Base-by-base conservation (phyloP, 2,113 vertebrate species). In the Orcinus orca region DNA sequence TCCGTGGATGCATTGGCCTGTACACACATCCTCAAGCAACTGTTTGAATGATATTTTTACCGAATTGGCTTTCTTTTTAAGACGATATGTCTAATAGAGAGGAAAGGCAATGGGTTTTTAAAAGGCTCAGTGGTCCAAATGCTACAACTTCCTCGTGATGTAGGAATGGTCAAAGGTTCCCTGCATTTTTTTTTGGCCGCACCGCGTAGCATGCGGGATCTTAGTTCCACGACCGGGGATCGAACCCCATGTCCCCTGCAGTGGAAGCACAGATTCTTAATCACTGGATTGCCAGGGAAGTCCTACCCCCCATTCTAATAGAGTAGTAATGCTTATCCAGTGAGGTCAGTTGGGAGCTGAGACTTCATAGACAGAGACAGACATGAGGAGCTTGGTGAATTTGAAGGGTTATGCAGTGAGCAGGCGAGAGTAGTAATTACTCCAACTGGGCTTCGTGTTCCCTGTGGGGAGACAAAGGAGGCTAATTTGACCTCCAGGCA, bases 151-250 rank as follows among this genome's bases (percentile, higher is more conserved):
- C 0, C 50, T 29, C 2, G 2, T 2, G 12, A 2, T 14, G 23
- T 9, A 4, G 33, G 1, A 1, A 0, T 23, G 26, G 20, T 15
- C 33, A 11, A 12, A 55, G 11, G 0, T 1, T n/a, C 15, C 65
- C 10, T 20, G 17, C 55, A 58, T 58, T 58, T 8, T 18, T 55
- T 65, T 65, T 31, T 58, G 2, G 1, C 20, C 55, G 20, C 55
- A 58, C 55, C 55, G 20, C 18, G 2, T 1, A 21, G 20, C 55
- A 58, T 58, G 55, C 0, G 7, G 55, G 20, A 20, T 58, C 55
- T 21, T 21, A 58, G 20, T 58, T 58, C 55, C 18, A 2, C 55
- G 6, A 58, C 20, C 0, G 7, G 55, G 55, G 20, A 58, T 58
- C 20, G 7, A 58, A 58, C 55, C 55, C 6, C 17, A 2, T 21